Conservation (phyloP, 2,113 vertebrate species). For the Tylochromis polylepis region DNA sequence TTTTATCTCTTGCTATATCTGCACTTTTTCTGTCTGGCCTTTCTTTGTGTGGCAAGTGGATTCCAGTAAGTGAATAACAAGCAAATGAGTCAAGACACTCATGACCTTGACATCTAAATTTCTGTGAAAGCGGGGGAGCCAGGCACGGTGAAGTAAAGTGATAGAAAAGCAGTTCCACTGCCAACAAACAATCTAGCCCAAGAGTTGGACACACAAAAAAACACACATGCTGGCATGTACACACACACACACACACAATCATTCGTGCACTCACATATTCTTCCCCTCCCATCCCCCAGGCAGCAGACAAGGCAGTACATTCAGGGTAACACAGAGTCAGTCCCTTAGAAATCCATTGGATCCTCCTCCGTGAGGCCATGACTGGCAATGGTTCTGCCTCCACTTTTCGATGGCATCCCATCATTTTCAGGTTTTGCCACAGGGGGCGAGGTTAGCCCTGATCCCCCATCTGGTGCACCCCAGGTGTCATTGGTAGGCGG, state of each 20-base stretch:
- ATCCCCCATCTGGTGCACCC: constrained; percentile 16
- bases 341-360: constrained; percentile 68
- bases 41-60: constrained; percentile 5
- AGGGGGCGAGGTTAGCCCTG: constrained; percentile 15
- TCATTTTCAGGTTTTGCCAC: constrained; percentile 41
- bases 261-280: constrained; percentile 9
- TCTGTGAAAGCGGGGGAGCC: not conserved
- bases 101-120: constrained; percentile 33
- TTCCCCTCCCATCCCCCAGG: constrained; percentile 29
- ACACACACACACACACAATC: not conserved
- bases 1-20: constrained; percentile 1
- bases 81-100: constrained; percentile 19
- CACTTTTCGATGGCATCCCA: constrained; percentile 23
- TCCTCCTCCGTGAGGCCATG: constrained; percentile 61
- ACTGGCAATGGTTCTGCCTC: constrained; percentile 46
- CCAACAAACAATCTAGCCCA: constrained; percentile 74
- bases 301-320: constrained; percentile 71
- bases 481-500: constrained; percentile 60
- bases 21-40: not conserved
- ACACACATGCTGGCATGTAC: constrained; percentile 31
- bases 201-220: constrained; percentile 49
- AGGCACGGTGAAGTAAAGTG: not conserved
- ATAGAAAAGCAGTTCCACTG: constrained; percentile 16
- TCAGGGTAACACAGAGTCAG: constrained; percentile 50
- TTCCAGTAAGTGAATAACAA: constrained; percentile 21